phyloP scores from a whole-genome alignment of 2,888 invertebrate species.

The Psococerastis gibbosa region DNA sequence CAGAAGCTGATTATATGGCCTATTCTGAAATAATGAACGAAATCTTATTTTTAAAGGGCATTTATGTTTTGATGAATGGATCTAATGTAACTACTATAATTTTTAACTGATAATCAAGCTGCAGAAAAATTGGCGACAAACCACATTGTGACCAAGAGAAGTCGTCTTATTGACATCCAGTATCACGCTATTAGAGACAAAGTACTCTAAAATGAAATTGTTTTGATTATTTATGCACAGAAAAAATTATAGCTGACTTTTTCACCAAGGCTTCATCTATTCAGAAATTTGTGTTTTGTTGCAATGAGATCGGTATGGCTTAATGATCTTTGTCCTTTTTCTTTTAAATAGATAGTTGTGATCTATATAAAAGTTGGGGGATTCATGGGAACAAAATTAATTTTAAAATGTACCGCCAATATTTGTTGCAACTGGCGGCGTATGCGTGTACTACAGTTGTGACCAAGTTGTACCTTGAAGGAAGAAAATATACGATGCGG shows the following conservation, averaged over 20 bases:
- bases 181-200: conserved; percentile 8
- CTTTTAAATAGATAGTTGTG: too few species aligned
- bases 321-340: too few species aligned
- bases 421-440: too few species aligned
- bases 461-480: too few species aligned
- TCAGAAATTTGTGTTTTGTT: background rate
- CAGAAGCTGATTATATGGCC: conserved; percentile 6
- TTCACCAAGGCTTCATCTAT: background rate
- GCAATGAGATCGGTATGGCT: background rate
- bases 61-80: background rate
- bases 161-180: conserved; percentile 7
- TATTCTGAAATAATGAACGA: background rate
- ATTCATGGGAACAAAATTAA: too few species aligned
- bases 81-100: background rate
- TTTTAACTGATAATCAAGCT: background rate
- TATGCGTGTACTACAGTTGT: too few species aligned
- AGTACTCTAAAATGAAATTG: background rate
- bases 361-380: too few species aligned
- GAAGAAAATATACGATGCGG: too few species aligned
- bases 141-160: conserved; percentile 1
- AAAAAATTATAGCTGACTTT: background rate
- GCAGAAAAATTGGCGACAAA: conserved; percentile 6
- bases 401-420: too few species aligned
- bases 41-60: background rate
- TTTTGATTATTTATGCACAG: background rate